Evolutionary conservation across 2,888 invertebrate species (phyloP).

Genomic region (Amblyjoppa fuscipennis): DNA sequence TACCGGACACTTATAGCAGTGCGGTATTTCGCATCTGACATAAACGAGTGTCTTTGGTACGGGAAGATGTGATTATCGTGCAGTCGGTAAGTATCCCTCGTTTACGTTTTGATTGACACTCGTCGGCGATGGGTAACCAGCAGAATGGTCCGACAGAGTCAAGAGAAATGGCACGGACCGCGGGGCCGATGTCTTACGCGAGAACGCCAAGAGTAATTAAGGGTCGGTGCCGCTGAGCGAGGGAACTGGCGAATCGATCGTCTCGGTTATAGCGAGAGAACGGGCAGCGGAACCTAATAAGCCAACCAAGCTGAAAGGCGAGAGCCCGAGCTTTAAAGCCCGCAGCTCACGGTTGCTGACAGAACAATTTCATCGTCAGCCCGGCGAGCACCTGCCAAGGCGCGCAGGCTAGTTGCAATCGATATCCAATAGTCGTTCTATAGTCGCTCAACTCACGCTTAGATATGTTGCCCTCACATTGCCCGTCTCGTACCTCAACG

Average conservation of each 20-base stretch:
- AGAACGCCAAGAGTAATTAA: conserved; percentile 67
- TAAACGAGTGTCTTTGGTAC: neutral
- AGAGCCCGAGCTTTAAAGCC: conserved; percentile 57
- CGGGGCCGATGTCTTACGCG: conserved; percentile 60
- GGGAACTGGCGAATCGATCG: conserved; percentile 61
- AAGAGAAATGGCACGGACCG: conserved; percentile 59
- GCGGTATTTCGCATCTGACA: neutral
- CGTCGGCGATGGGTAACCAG: neutral
- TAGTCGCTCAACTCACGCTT: conserved; percentile 14
- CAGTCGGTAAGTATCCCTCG: neutral
- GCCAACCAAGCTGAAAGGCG: conserved; percentile 66
- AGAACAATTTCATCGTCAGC: conserved; percentile 76
- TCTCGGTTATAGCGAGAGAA: conserved; percentile 51
- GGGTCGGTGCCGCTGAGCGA: conserved; percentile 53
- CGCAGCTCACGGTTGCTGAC: conserved; percentile 72
- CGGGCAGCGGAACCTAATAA: conserved; percentile 61
- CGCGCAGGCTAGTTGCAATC: conserved; percentile 59
- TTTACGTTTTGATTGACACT: conserved; percentile 33
- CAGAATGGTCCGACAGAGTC: conserved; percentile 28
- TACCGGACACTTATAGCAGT: too few relatives aligned
- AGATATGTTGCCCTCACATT: neutral
- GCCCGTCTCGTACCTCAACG: neutral
- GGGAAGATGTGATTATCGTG: conserved; percentile 6
- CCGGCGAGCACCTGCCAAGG: conserved; percentile 63
- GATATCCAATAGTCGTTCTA: conserved; percentile 64